A percentile compares a stretch with the other conserved stretches of the same genome.
phyloP scores from a whole-genome alignment of 2,113 vertebrate species.

The Callithrix jacchus region DNA sequence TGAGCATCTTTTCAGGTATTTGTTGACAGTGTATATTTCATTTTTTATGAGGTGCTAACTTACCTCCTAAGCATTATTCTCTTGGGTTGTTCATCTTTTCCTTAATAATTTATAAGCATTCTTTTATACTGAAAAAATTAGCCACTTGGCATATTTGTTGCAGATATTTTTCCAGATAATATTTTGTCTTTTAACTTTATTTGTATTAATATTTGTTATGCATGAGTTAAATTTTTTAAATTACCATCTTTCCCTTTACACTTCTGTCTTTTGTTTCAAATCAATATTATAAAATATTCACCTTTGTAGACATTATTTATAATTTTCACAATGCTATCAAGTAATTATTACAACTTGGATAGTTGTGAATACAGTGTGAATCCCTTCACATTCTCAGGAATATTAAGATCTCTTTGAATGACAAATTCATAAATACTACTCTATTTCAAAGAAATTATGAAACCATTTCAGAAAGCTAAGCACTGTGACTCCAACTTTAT shows the following conservation, averaged over 20 bases:
- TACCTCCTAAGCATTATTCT: conserved; percentile 19
- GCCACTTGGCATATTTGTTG: conserved; percentile 25
- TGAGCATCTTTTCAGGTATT: not conserved
- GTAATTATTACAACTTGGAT: not conserved
- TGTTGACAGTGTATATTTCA: not conserved
- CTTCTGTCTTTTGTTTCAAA: not conserved
- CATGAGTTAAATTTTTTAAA: not conserved
- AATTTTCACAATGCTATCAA: not conserved
- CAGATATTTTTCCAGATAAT: conserved; percentile 37
- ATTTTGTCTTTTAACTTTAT: conserved; percentile 37
- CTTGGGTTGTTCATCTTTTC: conserved; percentile 5
- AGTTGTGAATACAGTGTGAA: no score
- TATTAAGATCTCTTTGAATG: not conserved
- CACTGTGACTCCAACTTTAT: not conserved
- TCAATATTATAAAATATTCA: not conserved
- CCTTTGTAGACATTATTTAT: conserved; percentile 24
- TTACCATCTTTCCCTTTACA: not conserved
- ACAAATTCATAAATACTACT: not conserved
- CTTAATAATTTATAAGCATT: conserved; percentile 41
- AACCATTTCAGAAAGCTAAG: conserved; percentile 41
- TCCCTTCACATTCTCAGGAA: not conserved
- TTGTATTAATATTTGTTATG: not conserved
- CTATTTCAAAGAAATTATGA: not conserved
- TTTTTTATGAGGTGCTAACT: conserved; percentile 1
- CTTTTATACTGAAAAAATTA: conserved; percentile 21